Conservation (phyloP, 2,797 vertebrate genomes). For the Esox masquinongy region DNA sequence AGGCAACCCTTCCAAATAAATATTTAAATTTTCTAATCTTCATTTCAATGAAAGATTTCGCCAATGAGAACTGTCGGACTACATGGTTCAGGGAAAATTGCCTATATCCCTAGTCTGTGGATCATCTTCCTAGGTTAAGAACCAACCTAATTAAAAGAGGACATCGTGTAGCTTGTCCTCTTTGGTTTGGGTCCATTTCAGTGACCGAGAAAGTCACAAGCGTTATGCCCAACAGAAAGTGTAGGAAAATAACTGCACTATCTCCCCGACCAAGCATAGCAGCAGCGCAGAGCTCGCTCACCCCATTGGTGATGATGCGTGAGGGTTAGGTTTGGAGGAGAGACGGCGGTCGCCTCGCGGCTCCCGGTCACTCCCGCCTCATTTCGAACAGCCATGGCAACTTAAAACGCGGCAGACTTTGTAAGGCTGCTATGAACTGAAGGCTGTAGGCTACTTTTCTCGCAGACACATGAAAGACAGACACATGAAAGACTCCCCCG, state of each 20-base stretch:
- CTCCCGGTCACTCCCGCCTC: neutral
- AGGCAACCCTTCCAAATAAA: neutral
- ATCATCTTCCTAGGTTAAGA: neutral
- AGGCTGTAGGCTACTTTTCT: neutral
- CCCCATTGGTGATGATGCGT: constrained; percentile 4
- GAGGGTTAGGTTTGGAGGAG: neutral
- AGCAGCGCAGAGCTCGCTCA: constrained; percentile 2
- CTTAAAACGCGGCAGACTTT: neutral
- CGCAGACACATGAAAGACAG: neutral
- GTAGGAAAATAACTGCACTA: neutral
- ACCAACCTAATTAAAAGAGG: neutral
- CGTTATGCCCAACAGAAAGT: neutral
- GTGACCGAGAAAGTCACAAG: neutral
- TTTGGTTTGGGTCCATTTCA: neutral
- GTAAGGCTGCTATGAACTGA: neutral
- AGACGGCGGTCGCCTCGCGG: neutral
- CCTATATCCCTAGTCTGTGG: no score
- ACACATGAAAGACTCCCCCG: neutral
- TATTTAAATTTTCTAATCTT: neutral
- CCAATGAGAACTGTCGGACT: neutral
- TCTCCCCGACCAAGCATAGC: neutral
- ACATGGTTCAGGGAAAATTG: neutral
- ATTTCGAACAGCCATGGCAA: neutral
- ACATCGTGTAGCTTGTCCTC: neutral
- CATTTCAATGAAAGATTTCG: neutral